phyloP scores from a whole-genome alignment of 64 coral and sea anemone species.

The Acropora yongei region DNA sequence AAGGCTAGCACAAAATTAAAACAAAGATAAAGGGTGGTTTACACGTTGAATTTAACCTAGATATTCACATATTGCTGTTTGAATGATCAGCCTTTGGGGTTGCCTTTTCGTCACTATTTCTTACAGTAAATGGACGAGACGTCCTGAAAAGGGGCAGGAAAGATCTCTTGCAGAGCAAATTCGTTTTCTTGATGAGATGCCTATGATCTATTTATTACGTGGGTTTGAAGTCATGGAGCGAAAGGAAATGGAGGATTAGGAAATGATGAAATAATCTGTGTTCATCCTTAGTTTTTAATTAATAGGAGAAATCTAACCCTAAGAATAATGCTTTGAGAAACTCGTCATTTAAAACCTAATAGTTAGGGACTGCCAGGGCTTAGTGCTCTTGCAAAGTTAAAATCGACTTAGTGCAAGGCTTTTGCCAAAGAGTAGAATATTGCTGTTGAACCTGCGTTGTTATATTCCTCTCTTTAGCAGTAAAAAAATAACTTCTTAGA shows the following conservation, averaged over 20 bases:
- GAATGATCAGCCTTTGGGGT: too few relatives aligned
- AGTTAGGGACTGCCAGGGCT: too few relatives aligned
- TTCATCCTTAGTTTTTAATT: background rate
- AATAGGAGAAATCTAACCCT: background rate
- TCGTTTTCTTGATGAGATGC: background rate
- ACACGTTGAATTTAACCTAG: too few relatives aligned
- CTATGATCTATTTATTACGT: background rate
- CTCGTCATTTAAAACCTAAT: too few relatives aligned
- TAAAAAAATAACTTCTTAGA: background rate
- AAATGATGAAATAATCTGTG: slow-evolving; percentile 11
- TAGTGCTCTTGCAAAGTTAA: background rate
- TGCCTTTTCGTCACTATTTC: too few relatives aligned
- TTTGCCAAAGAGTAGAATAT: slow-evolving; percentile 36
- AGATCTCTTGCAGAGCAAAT: too few relatives aligned
- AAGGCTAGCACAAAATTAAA: too few relatives aligned
- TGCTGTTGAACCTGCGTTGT: background rate
- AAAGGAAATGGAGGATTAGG: background rate
- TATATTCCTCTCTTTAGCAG: background rate
- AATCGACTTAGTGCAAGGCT: slow-evolving; percentile 22
- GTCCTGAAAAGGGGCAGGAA: too few relatives aligned
- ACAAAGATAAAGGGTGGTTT: too few relatives aligned
- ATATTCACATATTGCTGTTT: too few relatives aligned
- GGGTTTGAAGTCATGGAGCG: background rate
- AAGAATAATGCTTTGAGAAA: too few relatives aligned
- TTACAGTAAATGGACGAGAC: too few relatives aligned